Percentiles rank a stretch among this genome's conserved stretches.
These are phyloP conservation scores for Upupa epops DNA, from an alignment of 2,113 vertebrate genomes.

Conservation along the genomic window DNA sequence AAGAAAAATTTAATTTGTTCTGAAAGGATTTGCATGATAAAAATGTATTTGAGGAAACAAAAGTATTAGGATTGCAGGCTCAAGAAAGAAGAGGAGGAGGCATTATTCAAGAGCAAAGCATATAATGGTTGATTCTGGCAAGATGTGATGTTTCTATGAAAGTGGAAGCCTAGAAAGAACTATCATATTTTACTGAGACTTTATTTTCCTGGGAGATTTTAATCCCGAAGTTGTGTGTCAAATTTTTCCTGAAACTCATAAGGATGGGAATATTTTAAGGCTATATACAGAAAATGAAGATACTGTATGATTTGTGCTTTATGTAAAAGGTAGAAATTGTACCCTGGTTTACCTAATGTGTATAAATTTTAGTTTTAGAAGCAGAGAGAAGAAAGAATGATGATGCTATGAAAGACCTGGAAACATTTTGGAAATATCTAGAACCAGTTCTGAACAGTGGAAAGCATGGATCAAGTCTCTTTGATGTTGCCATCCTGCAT, in stretches of 20 bases:
- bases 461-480: conserved; percentile 78
- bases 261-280: not conserved
- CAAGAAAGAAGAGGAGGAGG: no score
- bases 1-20: no score
- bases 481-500: conserved; percentile 79
- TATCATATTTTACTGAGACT: not conserved
- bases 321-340: not conserved
- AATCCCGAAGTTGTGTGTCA: not conserved
- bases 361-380: conserved; percentile 51
- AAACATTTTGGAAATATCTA: conserved; percentile 87
- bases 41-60: no score
- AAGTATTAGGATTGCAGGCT: no score
- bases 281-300: not conserved
- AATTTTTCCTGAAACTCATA: not conserved
- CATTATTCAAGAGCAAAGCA: no score
- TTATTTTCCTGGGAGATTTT: not conserved
- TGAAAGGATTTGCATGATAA: no score
- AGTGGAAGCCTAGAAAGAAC: not conserved
- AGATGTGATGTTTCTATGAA: no score
- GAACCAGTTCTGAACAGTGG: conserved; percentile 80
- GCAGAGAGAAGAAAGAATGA: conserved; percentile 62
- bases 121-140: no score
- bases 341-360: not conserved
- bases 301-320: not conserved
- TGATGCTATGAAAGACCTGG: conserved; percentile 64